Percentiles rank a stretch among this genome's conserved stretches.
These are phyloP conservation scores for Seladonia tumulorum DNA, from an alignment of 2,888 invertebrate genomes.

Conservation along the genomic window DNA sequence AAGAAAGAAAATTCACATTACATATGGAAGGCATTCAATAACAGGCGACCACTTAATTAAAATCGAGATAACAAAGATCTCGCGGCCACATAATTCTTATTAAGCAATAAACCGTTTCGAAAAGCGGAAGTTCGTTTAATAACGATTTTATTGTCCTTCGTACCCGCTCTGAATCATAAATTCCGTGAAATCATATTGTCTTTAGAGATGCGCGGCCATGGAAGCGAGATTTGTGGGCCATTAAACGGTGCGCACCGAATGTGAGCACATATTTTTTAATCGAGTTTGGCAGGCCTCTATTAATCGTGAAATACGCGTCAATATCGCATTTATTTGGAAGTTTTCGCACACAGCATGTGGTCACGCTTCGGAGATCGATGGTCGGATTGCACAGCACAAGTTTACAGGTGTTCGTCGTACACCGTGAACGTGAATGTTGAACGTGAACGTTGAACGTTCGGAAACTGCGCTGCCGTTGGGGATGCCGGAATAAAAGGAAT, in stretches of 20 bases:
- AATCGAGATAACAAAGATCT: not conserved
- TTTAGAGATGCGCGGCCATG: not conserved
- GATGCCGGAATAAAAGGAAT: conserved; percentile 23
- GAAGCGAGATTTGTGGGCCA: not conserved
- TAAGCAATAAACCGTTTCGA: not conserved
- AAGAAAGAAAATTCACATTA: not conserved
- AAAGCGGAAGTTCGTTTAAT: not conserved
- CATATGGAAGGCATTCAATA: not conserved
- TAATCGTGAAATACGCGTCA: not conserved
- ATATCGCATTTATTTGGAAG: not conserved
- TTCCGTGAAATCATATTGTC: not conserved
- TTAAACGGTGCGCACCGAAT: not conserved
- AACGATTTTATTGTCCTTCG: not conserved
- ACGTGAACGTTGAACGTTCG: conserved; percentile 4
- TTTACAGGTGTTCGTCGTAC: conserved; percentile 39
- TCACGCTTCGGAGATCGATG: conserved; percentile 24
- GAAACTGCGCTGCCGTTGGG: conserved; percentile 21
- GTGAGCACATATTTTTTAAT: not conserved
- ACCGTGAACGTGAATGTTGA: not conserved
- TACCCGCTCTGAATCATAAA: not conserved
- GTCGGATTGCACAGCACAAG: conserved; percentile 16
- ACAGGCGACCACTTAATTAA: not conserved
- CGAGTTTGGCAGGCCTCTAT: not conserved
- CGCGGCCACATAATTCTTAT: not conserved
- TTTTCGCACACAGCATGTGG: conserved; percentile 4